Percentiles rank a stretch among this genome's conserved stretches.
phyloP scores from a whole-genome alignment of 2,797 vertebrate genomes.

The Ispidina lecontei region DNA sequence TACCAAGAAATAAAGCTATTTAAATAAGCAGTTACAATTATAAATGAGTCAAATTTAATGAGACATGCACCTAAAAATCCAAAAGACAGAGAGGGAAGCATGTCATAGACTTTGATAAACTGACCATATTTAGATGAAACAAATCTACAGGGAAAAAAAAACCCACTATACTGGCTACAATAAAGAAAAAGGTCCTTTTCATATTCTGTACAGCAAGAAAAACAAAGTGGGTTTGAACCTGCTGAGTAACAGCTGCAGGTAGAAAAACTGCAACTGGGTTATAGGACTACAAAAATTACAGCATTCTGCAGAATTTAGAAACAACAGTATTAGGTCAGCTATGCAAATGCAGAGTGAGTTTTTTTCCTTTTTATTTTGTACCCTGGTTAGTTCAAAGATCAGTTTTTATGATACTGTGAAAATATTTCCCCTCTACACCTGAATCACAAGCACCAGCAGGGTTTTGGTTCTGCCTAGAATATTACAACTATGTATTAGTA shows the following conservation, averaged over 20 bases:
- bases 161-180: background rate
- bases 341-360: background rate
- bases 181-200: fast-evolving
- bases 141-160: background rate
- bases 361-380: too few species aligned
- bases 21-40: background rate
- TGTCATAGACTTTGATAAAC: background rate
- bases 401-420: background rate
- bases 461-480: background rate
- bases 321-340: background rate
- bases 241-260: background rate
- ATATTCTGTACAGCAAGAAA: background rate
- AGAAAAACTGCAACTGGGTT: background rate
- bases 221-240: background rate
- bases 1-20: background rate
- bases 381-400: background rate
- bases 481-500: background rate
- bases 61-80: background rate
- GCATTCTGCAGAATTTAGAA: background rate
- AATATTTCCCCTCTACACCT: background rate
- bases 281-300: background rate
- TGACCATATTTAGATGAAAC: background rate
- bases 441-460: background rate
- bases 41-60: background rate
- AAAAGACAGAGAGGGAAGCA: background rate